Evolutionary conservation across 2,888 invertebrate genomes (phyloP).

Genomic region (Drosophila parthenogenetica): DNA sequence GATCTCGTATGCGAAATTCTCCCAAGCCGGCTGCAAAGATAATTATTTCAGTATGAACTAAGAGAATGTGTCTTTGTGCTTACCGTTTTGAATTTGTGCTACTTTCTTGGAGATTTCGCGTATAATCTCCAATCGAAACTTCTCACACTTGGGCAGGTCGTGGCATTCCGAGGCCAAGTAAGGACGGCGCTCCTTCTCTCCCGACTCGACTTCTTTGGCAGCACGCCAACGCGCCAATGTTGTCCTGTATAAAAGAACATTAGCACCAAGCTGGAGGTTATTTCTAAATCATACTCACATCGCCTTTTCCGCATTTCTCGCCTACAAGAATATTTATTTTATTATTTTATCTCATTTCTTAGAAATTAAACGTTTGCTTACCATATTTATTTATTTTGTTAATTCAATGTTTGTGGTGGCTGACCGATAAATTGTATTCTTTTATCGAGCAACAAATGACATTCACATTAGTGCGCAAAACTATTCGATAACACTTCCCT

Average conservation of each 20-base stretch:
- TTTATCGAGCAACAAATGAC: background rate
- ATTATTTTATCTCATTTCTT: constrained; percentile 15
- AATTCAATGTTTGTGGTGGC: constrained; percentile 38
- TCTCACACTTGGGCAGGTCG: constrained; percentile 96
- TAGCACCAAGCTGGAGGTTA: background rate
- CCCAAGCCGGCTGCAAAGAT: constrained; percentile 94
- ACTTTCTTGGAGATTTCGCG: constrained; percentile 99
- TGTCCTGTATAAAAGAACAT: constrained; percentile 87
- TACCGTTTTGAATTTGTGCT: constrained; percentile 98
- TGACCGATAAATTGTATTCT: constrained; percentile 10
- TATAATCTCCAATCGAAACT: constrained; percentile 98
- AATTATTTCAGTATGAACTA: background rate
- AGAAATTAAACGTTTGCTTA: constrained; percentile 51
- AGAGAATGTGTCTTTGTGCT: background rate
- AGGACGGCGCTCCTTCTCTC: constrained; percentile 94
- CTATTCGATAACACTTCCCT: background rate
- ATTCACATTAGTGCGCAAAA: constrained; percentile 31
- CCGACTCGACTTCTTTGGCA: constrained; percentile 96
- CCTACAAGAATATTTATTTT: constrained; percentile 87
- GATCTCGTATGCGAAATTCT: constrained; percentile 98
- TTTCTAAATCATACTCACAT: constrained; percentile 89
- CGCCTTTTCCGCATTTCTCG: constrained; percentile 98
- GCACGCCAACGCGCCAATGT: constrained; percentile 99
- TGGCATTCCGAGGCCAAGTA: constrained; percentile 98
- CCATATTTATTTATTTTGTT: constrained; percentile 62